Evolutionary conservation across 2,797 vertebrate species (phyloP).

Genomic region (Alcedo quadribrachys): DNA sequence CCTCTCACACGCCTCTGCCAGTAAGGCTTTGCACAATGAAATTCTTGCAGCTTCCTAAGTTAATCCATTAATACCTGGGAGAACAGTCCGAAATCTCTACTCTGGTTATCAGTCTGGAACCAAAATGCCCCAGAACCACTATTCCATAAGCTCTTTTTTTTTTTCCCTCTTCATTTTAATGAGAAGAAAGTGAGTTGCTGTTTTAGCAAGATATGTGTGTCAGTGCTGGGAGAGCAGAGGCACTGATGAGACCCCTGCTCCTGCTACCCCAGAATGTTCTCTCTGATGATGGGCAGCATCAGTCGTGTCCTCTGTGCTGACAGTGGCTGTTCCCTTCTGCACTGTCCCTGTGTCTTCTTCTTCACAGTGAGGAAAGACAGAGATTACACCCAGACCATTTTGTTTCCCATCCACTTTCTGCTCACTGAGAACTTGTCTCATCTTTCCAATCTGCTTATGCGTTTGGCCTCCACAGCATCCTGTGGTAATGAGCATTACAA

Average conservation of each 20-base stretch:
- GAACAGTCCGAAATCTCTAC: conserved; percentile 22
- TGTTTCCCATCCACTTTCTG: background rate
- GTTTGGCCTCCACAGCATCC: conserved; percentile 7
- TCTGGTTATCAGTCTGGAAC: conserved; percentile 5
- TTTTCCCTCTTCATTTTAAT: background rate
- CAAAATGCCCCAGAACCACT: background rate
- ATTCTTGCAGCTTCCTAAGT: background rate
- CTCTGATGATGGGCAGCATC: background rate
- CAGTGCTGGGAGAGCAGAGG: background rate
- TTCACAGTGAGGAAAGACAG: background rate
- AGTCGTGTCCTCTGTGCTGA: background rate
- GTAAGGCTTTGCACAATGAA: conserved; percentile 12
- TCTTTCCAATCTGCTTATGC: background rate
- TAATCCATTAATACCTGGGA: conserved; percentile 55
- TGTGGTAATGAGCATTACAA: conserved; percentile 16
- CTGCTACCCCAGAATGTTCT: background rate
- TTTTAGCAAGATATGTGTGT: background rate
- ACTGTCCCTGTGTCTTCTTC: background rate
- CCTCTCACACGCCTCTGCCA: conserved; percentile 4
- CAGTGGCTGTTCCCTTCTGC: background rate
- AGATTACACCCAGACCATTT: background rate
- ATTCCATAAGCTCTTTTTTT: background rate
- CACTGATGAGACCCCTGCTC: background rate
- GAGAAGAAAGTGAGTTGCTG: background rate
- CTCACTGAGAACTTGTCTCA: background rate